Evolutionary conservation across 2,113 vertebrate genomes (phyloP), one percentile per base, ranked within the genome.

Genomic region (Beaufortia kweichowensis): DNA sequence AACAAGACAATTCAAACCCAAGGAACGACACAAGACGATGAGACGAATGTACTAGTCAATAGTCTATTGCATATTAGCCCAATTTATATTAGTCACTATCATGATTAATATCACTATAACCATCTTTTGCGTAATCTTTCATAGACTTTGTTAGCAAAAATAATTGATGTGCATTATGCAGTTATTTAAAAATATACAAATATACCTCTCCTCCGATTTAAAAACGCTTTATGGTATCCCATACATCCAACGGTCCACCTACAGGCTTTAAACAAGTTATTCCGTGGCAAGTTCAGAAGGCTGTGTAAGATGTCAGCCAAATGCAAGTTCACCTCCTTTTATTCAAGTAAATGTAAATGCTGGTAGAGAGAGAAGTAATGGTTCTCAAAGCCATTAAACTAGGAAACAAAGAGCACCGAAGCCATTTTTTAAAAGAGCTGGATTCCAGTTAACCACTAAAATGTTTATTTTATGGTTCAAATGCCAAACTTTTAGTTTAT

Each of bases 121-220:
- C 62, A 61, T 83, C 39, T 62, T 33, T 33, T 53, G 29, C 67
- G 55, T 23, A 65, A 81, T 78, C 62, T 82, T 56, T 76, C 53
- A 85, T 76, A 84, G 77, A 84, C 82, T 78, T 82, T 84, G 87
- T 88, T 89, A 86, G 83, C 83, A 88, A 89, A 87, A 89, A 88
- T 85, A 90, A 88, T 79, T 81, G 86, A 86, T 90, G 87, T 84
- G 90, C 91, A 90, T 88, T 81, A 93, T 70, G 82, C 73, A 76
- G 72, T 63, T 89, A 61, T 87, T 89, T 86, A 90, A 89, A 73
- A 73, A 92, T 95, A 93, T 93, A 90, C 90, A 95, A 93, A 93
- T 93, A 93, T 89, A 88, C 66, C 85, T 89, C 88, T 86, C 87
- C 78, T 91, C 90, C 86, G 76, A 87, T 66, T 89, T 89, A 92